Evolutionary conservation across 2,888 invertebrate genomes (phyloP).

Genomic region (Clanis bilineata): DNA sequence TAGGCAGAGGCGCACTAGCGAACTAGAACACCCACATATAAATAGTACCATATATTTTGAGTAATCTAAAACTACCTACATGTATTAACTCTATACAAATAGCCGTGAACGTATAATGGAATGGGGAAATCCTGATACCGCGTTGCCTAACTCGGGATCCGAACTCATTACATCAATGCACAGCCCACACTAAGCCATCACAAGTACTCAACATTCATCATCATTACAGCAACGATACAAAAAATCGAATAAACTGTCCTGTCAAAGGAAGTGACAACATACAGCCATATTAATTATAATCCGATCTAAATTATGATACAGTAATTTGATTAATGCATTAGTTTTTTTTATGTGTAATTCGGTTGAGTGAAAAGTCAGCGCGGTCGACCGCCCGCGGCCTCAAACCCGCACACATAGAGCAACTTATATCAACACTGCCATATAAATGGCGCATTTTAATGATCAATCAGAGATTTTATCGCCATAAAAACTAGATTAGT

Average conservation of each 20-base stretch:
- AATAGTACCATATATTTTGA: no score
- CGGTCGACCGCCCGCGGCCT: not conserved
- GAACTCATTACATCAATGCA: no score
- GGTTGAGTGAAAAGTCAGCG: not conserved
- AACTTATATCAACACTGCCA: not conserved
- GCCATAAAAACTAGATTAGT: slow-evolving; percentile 12
- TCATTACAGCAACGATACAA: not conserved
- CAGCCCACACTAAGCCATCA: no score
- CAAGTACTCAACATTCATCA: not conserved
- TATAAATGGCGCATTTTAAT: slow-evolving; percentile 12
- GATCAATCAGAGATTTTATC: slow-evolving; percentile 16
- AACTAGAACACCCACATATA: no score
- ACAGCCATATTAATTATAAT: not conserved
- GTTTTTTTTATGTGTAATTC: not conserved
- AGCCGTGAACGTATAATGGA: no score
- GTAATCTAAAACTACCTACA: no score
- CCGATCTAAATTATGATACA: not conserved
- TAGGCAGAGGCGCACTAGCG: no score
- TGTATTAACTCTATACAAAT: no score
- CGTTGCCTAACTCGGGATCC: no score
- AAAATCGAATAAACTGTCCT: not conserved
- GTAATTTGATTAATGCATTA: not conserved
- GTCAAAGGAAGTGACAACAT: not conserved
- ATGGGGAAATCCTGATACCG: no score
- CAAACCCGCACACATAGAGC: not conserved